phyloP scores from a whole-genome alignment of 2,113 vertebrate species.

The Rousettus leschenaultii region DNA sequence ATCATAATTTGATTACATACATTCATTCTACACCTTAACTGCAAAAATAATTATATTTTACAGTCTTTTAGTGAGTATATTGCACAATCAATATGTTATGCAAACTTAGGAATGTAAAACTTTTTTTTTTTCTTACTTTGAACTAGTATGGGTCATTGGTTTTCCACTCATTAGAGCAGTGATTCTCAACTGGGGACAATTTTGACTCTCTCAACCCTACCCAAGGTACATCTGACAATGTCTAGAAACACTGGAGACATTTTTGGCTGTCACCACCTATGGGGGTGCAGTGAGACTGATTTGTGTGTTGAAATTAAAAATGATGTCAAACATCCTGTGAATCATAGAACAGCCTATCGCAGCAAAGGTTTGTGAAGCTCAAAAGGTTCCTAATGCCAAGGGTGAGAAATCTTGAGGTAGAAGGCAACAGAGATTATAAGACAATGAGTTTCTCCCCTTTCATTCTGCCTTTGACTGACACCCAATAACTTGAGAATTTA shows the following conservation, averaged over 20 bases:
- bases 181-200: background rate
- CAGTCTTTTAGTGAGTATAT: background rate
- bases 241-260: background rate
- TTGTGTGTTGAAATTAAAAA: background rate
- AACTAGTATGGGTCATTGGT: background rate
- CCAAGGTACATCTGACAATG: background rate
- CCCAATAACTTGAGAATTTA: background rate
- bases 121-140: background rate
- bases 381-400: background rate
- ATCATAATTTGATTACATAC: background rate
- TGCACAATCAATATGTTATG: background rate
- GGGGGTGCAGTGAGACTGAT: accelerated
- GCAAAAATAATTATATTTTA: background rate
- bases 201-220: background rate
- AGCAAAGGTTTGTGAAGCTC: background rate
- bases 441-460: background rate
- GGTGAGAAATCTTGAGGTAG: background rate
- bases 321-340: background rate
- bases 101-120: background rate
- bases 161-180: background rate
- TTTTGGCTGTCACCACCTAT: background rate
- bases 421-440: background rate
- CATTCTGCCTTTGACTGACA: background rate
- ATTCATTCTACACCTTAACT: background rate
- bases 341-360: background rate